A percentile compares a stretch with the other conserved stretches of the same genome.
Conservation (phyloP, 2,888 invertebrate species). For the Arctia plantaginis region DNA sequence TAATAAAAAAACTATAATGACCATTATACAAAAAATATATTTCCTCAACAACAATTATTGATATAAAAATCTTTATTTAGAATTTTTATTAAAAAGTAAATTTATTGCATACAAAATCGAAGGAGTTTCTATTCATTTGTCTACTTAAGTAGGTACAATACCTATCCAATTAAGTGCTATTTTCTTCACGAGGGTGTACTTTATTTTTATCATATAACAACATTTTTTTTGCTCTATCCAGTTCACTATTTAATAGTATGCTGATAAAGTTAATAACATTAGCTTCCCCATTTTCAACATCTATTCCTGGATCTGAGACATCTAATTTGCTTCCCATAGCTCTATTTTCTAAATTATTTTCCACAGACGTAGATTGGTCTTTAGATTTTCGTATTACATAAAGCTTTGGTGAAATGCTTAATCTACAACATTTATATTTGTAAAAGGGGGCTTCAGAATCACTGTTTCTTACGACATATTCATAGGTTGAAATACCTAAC, state of each 20-base stretch:
- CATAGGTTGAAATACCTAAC: constrained; percentile 95
- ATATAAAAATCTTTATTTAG: constrained; percentile 6
- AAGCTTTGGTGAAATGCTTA: constrained; percentile 53
- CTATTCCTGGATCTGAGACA: constrained; percentile 42
- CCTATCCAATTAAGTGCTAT: constrained; percentile 45
- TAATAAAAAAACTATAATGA: background rate
- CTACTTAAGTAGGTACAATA: background rate
- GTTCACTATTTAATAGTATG: constrained; percentile 71
- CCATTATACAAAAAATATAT: constrained; percentile 10
- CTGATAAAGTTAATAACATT: constrained; percentile 69
- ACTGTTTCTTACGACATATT: constrained; percentile 88
- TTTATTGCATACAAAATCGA: background rate
- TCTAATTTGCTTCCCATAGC: constrained; percentile 45
- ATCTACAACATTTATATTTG: constrained; percentile 58
- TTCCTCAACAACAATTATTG: constrained; percentile 13
- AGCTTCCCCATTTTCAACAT: constrained; percentile 47
- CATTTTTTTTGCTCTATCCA: constrained; percentile 71
- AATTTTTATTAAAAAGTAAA: constrained; percentile 14
- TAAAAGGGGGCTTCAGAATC: constrained; percentile 56
- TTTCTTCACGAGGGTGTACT: constrained; percentile 72
- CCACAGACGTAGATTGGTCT: constrained; percentile 23
- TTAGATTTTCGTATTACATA: constrained; percentile 51
- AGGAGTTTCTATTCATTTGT: background rate
- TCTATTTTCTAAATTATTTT: constrained; percentile 36
- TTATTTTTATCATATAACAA: constrained; percentile 75